Conservation (phyloP, 1,140 invertebrate species). For the Drosophila simulans region DNA sequence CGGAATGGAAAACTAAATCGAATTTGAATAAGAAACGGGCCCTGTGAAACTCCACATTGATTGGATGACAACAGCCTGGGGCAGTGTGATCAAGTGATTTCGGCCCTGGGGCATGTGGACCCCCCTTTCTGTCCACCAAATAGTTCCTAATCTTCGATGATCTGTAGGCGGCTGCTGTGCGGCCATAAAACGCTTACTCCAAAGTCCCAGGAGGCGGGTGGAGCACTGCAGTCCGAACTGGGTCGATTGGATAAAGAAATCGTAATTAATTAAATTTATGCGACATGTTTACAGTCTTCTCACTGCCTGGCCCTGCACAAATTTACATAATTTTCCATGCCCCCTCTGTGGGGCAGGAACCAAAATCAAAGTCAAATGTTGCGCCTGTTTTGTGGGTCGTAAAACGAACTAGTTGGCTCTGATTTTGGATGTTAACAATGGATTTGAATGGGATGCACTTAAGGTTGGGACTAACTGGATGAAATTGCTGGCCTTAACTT, state of each 20-base stretch:
- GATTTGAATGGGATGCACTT: slow-evolving; percentile 30
- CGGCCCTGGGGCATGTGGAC: slow-evolving; percentile 11
- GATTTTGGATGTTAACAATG: slow-evolving; percentile 42
- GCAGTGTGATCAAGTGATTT: slow-evolving; percentile 72
- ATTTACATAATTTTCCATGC: slow-evolving; percentile 73
- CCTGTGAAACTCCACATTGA: slow-evolving; percentile 53
- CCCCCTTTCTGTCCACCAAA: neutral
- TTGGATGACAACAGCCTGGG: slow-evolving; percentile 55
- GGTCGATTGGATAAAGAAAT: slow-evolving; percentile 82
- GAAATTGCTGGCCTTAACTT: slow-evolving; percentile 2
- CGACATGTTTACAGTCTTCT: slow-evolving; percentile 82
- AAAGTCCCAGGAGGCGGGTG: neutral
- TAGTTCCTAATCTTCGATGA: slow-evolving; percentile 64
- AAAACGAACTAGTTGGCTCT: slow-evolving; percentile 59
- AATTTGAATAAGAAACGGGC: slow-evolving; percentile 77
- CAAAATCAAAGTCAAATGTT: slow-evolving; percentile 72
- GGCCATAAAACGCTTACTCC: slow-evolving; percentile 73
- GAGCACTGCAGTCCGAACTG: slow-evolving; percentile 33
- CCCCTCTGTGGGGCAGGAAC: slow-evolving; percentile 20
- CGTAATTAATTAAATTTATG: slow-evolving; percentile 83
- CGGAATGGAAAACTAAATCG: slow-evolving; percentile 67
- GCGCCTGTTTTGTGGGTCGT: slow-evolving; percentile 50
- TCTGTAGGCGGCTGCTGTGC: slow-evolving; percentile 80
- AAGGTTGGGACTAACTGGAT: slow-evolving; percentile 10
- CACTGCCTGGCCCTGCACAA: slow-evolving; percentile 61